Evolutionary conservation across 2,113 vertebrate species (phyloP), one percentile per base, ranked within the genome.

Genomic region (Scomber scombrus): DNA sequence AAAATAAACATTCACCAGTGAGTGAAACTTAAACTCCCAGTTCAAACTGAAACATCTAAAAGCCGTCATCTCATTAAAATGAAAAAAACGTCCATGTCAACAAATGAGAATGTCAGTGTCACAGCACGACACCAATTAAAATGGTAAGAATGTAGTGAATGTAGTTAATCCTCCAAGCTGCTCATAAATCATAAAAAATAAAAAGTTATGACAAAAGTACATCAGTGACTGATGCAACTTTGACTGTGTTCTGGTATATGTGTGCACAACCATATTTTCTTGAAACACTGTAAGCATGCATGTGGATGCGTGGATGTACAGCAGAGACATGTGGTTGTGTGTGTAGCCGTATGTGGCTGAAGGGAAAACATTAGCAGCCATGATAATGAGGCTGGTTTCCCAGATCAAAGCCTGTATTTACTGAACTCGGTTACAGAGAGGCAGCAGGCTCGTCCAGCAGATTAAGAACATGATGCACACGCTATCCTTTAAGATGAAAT

Each of bases 361-460:
- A 16, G n/a, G 47, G 13, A 21, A 45, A 51, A 45, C 5, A 16
- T 43, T 56, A 82, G 78, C 52, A 15, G 19, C 34, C 46, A n/a
- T 49, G 61, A 62, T 86, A 87, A 90, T 89, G 83, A 89, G 61
- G 58, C 80, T 18, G 60, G 62, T 40, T 70, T n/a, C 54, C 11
- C 51, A 62, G 67, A 91, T 81, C 70, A 82, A 81, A 91, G 73
- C 58, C 19, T 6, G n/a, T 31, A 74, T 74, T 82, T 71, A 77
- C 52, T 67, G 54, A 78, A 55, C n/a, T 65, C 47, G 23, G 57
- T 26, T 64, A 49, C 40, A 67, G n/a, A 62, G 51, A 60, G 26
- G 21, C 66, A 15, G 45, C 54, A 29, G 47, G 55, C 23, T 16
- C 18, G 55, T 23, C 50, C 47, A 1, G 77, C 21, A 68, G 60